Evolutionary conservation across 1,140 invertebrate species (phyloP).

Genomic region (Trichogramma pretiosum): DNA sequence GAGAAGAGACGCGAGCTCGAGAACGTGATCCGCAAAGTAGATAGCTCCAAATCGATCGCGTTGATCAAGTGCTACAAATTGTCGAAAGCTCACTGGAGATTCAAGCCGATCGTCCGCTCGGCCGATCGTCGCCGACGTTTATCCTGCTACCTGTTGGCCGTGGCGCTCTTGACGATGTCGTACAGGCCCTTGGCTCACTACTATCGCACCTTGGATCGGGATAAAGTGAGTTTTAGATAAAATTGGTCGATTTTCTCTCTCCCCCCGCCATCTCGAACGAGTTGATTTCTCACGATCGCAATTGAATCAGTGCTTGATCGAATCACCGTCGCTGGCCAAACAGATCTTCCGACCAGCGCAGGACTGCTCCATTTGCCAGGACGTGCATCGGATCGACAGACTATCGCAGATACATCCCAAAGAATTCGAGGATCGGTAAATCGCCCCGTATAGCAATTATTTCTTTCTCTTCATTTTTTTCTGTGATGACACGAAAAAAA

Average conservation of each 20-base stretch:
- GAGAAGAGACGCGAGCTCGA: too few species aligned
- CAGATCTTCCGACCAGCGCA: slow-evolving; percentile 64
- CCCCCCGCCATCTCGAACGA: background rate
- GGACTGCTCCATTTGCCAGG: slow-evolving; percentile 63
- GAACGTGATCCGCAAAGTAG: too few species aligned
- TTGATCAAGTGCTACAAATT: too few species aligned
- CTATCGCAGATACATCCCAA: slow-evolving; percentile 55
- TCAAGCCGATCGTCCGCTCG: too few species aligned
- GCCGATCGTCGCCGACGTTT: background rate
- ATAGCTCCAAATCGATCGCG: too few species aligned
- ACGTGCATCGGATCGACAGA: slow-evolving; percentile 53
- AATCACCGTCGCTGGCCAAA: slow-evolving; percentile 49
- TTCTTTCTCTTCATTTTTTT: background rate
- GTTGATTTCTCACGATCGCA: background rate
- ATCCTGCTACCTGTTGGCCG: background rate
- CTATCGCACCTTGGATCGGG: background rate
- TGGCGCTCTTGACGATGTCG: background rate
- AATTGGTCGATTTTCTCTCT: background rate
- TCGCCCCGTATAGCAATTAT: background rate
- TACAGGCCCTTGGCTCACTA: too few species aligned
- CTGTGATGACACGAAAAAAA: background rate
- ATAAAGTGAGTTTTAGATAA: slow-evolving; percentile 3
- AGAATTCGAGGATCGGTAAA: slow-evolving; percentile 57
- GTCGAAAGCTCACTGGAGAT: too few species aligned
- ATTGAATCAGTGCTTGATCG: slow-evolving; percentile 51